Base-by-base conservation (phyloP, 1,140 invertebrate species). In the Argopecten irradians region DNA sequence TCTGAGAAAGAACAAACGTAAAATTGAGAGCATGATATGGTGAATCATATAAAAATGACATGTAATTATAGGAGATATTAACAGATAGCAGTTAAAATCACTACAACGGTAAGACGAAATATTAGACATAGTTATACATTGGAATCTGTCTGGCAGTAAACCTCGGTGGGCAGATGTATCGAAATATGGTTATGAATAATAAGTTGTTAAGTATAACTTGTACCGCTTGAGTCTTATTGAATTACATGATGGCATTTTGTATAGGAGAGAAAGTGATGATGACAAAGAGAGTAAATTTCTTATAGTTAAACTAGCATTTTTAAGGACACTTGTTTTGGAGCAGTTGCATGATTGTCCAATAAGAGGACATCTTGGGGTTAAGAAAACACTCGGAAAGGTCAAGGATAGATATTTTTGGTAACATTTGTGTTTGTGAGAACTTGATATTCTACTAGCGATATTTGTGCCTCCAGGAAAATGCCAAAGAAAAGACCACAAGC, bases 381-480 rank as follows among this genome's bases (percentile, higher is more conserved):
- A 83, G 22, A 89, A 89, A 36, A 89, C 85, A 33, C 34, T 89
- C 28, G n/a, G 11, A 19, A 89, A 89, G 86, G 82, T 89, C n/a
- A 82, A 19, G 41, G 33, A 89, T 8, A 71, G 84, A 86, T 89
- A 85, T 28, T 89, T 86, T 41, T 89, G 88, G 84, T 39, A 33
- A 34, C 36, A 82, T 22, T 9, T 84, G 7, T 8, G 35, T 32
- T 9, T 34, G 87, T 88, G 7, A 36, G 85, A 88, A 8, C 28
- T 2, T 86, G 46, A 19, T 88, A 84, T 83, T 32, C n/a, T 0
- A 83, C 19, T 28, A 86, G 88, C 86, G 84, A 89, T 34, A 82
- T 41, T 16, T 87, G 28, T 83, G n/a, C 22, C 32, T 35, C 22
- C 5, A 83, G 43, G 28, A 41, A 41, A 33, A 82, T 83, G 3